Evolutionary conservation across 2,888 invertebrate genomes (phyloP).

Genomic region (Augiades crinisus): DNA sequence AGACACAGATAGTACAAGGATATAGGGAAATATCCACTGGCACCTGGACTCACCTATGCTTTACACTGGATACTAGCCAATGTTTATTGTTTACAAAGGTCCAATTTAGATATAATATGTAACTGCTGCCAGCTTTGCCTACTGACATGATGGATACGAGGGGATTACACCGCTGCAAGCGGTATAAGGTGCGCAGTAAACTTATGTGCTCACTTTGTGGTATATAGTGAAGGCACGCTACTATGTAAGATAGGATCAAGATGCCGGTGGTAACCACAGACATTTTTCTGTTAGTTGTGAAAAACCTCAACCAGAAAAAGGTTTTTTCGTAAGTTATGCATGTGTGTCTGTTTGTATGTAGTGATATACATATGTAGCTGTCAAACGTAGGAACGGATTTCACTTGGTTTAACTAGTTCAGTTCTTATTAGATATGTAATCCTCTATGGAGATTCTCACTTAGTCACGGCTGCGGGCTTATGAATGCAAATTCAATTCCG

Average conservation of each 20-base stretch:
- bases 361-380: neutral
- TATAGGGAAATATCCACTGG: neutral
- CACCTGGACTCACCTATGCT: neutral
- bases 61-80: neutral
- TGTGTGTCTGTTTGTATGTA: too few species aligned
- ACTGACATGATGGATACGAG: neutral
- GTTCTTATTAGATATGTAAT: constrained; percentile 25
- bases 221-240: neutral
- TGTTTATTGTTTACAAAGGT: neutral
- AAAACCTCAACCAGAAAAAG: too few species aligned
- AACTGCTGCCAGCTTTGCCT: neutral
- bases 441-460: constrained; percentile 24
- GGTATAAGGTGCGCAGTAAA: neutral
- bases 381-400: neutral
- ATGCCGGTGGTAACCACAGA: neutral
- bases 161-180: neutral
- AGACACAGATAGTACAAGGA: too few species aligned
- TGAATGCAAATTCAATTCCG: constrained; percentile 25
- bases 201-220: neutral
- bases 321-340: too few species aligned
- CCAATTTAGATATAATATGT: neutral
- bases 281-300: too few species aligned
- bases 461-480: constrained; percentile 21
- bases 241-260: neutral
- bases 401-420: constrained; percentile 16